phyloP scores from a whole-genome alignment of 2,113 vertebrate genomes.

The Martes martes region DNA sequence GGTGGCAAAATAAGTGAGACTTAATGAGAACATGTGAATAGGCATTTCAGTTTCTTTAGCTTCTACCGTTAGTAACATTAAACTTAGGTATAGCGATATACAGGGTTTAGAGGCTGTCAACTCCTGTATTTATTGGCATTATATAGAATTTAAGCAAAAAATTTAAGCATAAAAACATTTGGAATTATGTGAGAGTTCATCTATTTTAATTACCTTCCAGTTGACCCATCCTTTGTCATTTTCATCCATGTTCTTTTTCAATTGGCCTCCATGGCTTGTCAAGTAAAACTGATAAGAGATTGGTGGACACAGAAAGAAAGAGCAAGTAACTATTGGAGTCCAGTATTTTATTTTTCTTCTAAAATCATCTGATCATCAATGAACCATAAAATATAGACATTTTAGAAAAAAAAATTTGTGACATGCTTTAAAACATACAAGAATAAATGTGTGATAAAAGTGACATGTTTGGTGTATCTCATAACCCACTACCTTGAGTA shows the following conservation, averaged over 20 bases:
- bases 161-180: not conserved
- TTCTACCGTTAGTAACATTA: not conserved
- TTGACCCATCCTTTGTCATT: conserved; percentile 98
- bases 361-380: not conserved
- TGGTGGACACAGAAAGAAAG: not conserved
- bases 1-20: not conserved
- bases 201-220: conserved; percentile 90
- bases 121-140: not conserved
- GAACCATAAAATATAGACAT: not conserved
- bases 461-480: not conserved
- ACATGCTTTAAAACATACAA: not conserved
- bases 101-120: not conserved
- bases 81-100: not conserved
- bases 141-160: not conserved
- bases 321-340: not conserved
- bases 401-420: conserved; percentile 20
- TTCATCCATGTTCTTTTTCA: conserved; percentile 96
- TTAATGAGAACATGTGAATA: not conserved
- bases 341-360: conserved; percentile 1
- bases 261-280: conserved; percentile 93
- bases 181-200: not conserved
- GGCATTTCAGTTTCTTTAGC: not conserved
- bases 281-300: conserved; percentile 88
- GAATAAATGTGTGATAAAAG: not conserved
- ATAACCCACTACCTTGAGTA: not conserved